Evolutionary conservation across 2,113 vertebrate species (phyloP).

Genomic region (Hypanus sabinus): DNA sequence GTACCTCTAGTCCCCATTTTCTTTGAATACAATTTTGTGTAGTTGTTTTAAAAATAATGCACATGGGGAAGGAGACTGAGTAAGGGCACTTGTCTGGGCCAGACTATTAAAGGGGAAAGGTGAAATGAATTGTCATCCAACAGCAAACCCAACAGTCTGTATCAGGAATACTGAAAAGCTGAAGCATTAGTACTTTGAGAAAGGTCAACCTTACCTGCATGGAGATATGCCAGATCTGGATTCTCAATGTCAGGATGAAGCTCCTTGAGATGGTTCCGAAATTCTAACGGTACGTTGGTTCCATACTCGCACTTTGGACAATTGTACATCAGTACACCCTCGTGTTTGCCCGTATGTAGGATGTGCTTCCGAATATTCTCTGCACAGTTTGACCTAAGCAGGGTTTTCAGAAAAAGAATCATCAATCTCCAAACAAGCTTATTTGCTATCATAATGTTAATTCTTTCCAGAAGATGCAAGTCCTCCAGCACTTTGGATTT

Average conservation of each 20-base stretch:
- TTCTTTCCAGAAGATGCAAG: neutral
- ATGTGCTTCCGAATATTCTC: conserved; percentile 98
- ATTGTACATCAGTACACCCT: conserved; percentile 98
- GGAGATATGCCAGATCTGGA: conserved; percentile 90
- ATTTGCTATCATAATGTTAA: neutral
- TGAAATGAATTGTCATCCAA: neutral
- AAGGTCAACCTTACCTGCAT: conserved; percentile 71
- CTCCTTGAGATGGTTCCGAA: conserved; percentile 94
- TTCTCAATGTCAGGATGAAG: conserved; percentile 87
- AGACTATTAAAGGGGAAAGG: neutral
- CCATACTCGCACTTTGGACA: conserved; percentile 85
- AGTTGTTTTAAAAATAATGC: neutral
- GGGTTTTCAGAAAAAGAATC: neutral
- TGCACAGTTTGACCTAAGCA: conserved; percentile 88
- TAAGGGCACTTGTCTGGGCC: neutral
- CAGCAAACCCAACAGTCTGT: neutral
- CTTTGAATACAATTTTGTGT: neutral
- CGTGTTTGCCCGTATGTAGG: conserved; percentile 90
- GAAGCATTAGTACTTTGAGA: neutral
- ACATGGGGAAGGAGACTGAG: neutral
- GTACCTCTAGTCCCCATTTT: neutral
- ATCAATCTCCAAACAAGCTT: neutral
- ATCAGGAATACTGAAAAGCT: neutral
- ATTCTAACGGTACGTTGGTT: conserved; percentile 88
- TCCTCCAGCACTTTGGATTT: neutral